A percentile compares a stretch with the other conserved stretches of the same genome.
Evolutionary conservation across 2,113 vertebrate genomes (phyloP).

Genomic region (Camelus dromedarius): DNA sequence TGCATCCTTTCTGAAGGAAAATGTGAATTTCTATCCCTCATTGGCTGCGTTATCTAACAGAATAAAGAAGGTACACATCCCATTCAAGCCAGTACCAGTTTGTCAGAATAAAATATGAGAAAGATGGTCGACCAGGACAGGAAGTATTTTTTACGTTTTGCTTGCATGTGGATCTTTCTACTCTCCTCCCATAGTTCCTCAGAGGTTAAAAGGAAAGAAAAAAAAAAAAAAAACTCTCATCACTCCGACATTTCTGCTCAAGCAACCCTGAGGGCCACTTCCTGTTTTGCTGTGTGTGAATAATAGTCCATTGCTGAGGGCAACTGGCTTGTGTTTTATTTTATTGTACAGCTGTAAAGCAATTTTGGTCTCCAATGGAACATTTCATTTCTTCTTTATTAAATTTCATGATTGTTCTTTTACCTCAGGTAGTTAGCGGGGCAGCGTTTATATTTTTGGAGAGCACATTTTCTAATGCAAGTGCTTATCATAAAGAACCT

Average conservation of each 20-base stretch:
- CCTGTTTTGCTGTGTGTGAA: conserved; percentile 70
- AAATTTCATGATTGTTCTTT: conserved; percentile 75
- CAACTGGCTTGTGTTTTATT: conserved; percentile 76
- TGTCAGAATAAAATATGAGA: conserved; percentile 9
- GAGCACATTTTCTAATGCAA: conserved; percentile 39
- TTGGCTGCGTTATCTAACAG: background rate
- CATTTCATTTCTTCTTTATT: conserved; percentile 82
- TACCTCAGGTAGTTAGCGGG: conserved; percentile 64
- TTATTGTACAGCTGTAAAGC: conserved; percentile 77
- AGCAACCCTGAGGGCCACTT: conserved; percentile 66
- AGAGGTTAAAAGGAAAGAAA: conserved; percentile 66
- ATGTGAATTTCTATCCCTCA: background rate
- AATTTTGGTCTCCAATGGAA: conserved; percentile 77
- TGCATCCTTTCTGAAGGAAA: background rate
- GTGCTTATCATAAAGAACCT: conserved; percentile 50
- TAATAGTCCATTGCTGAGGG: conserved; percentile 58
- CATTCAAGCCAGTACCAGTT: background rate
- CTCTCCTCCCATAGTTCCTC: background rate
- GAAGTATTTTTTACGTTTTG: background rate
- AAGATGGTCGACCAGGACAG: background rate
- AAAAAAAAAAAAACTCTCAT: conserved; percentile 72
- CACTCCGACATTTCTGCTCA: conserved; percentile 60
- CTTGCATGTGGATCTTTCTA: background rate
- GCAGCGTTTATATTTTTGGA: conserved; percentile 55
- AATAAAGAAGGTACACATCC: background rate